phyloP scores from a whole-genome alignment of 1,140 invertebrate genomes.

The Brachionus calyciflorus region DNA sequence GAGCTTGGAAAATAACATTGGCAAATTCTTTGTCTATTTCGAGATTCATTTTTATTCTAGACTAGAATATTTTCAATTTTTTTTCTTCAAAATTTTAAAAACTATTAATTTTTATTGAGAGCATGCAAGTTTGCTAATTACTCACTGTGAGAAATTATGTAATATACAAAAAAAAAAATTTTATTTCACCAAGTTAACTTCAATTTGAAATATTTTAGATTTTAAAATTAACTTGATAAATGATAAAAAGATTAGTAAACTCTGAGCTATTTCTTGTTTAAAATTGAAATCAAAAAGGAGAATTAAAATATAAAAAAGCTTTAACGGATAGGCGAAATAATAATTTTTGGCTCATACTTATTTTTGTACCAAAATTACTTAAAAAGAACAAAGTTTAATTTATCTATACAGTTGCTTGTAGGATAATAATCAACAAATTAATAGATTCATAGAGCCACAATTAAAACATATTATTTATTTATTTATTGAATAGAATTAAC shows the following conservation, averaged over 20 bases:
- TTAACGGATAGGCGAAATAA: too few relatives aligned
- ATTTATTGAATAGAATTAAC: too few relatives aligned
- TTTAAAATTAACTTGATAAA: neutral
- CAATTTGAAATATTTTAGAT: neutral
- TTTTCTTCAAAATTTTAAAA: neutral
- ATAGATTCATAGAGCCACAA: too few relatives aligned
- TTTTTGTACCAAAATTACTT: too few relatives aligned
- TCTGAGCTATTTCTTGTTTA: neutral
- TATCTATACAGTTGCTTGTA: too few relatives aligned
- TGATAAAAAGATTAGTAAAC: neutral
- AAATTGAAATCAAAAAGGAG: too few relatives aligned
- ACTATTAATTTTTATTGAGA: neutral
- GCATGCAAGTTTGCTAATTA: neutral
- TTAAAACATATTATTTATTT: too few relatives aligned
- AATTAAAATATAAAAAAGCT: too few relatives aligned
- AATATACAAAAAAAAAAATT: neutral
- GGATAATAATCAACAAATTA: too few relatives aligned
- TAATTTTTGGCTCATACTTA: too few relatives aligned
- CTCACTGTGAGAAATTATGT: neutral
- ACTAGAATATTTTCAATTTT: neutral
- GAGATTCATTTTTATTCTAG: neutral
- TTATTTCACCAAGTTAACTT: neutral
- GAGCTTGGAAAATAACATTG: constrained; percentile 27
- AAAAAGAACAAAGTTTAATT: too few relatives aligned
- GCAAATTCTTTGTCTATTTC: constrained; percentile 32